Percentiles rank a stretch among this genome's conserved stretches.
These are phyloP conservation scores for Drosophila neotestacea DNA, from an alignment of 2,888 invertebrate species.

Conservation along the genomic window DNA sequence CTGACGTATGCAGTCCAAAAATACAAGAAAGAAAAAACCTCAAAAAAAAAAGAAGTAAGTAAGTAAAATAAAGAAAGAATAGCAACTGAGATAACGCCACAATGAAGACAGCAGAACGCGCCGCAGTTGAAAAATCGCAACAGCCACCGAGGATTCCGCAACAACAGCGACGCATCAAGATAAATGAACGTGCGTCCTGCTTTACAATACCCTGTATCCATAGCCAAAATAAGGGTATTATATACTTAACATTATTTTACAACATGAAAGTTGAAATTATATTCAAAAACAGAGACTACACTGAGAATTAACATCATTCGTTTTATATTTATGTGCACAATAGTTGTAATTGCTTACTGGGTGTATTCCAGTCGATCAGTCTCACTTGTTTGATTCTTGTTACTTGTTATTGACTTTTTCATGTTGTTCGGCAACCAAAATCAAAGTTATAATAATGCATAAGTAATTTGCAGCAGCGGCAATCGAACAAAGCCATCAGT, in stretches of 20 bases:
- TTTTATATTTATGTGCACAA: background rate
- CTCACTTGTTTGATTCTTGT: slow-evolving; percentile 1
- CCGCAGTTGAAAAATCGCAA: slow-evolving; percentile 76
- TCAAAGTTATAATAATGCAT: slow-evolving; percentile 78
- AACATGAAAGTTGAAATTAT: background rate
- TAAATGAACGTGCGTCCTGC: slow-evolving; percentile 69
- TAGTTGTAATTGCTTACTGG: background rate
- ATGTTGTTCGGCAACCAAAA: slow-evolving; percentile 48
- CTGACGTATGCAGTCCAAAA: slow-evolving; percentile 70
- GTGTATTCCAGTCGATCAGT: background rate
- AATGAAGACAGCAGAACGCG: slow-evolving; percentile 81
- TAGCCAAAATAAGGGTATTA: background rate
- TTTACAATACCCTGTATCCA: slow-evolving; percentile 12
- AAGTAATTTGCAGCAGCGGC: slow-evolving; percentile 75
- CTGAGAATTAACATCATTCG: background rate
- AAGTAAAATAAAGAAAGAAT: slow-evolving; percentile 45
- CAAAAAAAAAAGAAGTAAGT: slow-evolving; percentile 16
- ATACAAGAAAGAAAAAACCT: background rate
- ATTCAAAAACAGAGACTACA: background rate
- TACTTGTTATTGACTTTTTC: slow-evolving; percentile 35
- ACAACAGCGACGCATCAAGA: slow-evolving; percentile 63
- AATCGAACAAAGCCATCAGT: slow-evolving; percentile 71
- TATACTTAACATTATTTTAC: background rate
- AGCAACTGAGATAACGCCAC: slow-evolving; percentile 72
- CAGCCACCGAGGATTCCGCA: slow-evolving; percentile 39